phyloP scores from a whole-genome alignment of 2,797 vertebrate genomes.

The Thripadectes ignobilis region DNA sequence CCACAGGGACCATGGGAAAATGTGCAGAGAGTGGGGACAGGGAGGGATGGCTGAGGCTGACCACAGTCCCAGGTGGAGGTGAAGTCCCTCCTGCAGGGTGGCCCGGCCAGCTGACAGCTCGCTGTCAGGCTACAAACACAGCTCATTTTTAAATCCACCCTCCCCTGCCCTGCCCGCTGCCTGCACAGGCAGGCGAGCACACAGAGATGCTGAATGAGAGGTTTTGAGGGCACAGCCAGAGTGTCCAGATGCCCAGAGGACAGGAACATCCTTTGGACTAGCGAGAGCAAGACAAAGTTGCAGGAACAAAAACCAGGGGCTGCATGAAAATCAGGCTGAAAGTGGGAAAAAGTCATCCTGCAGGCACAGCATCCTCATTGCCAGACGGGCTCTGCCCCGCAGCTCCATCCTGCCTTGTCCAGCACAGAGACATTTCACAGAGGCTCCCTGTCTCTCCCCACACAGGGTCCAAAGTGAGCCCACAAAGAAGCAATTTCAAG shows the following conservation, averaged over 20 bases:
- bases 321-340: neutral
- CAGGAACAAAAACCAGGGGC: neutral
- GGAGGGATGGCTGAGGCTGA: neutral
- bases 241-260: neutral
- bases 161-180: neutral
- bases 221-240: neutral
- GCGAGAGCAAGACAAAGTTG: neutral
- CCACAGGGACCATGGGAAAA: neutral
- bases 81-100: neutral
- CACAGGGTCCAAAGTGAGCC: neutral
- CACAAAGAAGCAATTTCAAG: neutral
- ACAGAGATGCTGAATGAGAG: neutral
- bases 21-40: fast-evolving
- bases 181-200: neutral
- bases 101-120: neutral
- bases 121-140: neutral
- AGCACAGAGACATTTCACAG: fast-evolving
- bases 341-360: neutral
- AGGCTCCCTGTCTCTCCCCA: neutral
- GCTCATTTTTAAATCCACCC: neutral
- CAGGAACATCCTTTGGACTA: neutral
- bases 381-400: fast-evolving
- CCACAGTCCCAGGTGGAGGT: neutral
- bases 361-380: fast-evolving
- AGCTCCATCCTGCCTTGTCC: fast-evolving